Conservation (phyloP, 2,113 vertebrate species). For the Thalassarche chlororhynchos region DNA sequence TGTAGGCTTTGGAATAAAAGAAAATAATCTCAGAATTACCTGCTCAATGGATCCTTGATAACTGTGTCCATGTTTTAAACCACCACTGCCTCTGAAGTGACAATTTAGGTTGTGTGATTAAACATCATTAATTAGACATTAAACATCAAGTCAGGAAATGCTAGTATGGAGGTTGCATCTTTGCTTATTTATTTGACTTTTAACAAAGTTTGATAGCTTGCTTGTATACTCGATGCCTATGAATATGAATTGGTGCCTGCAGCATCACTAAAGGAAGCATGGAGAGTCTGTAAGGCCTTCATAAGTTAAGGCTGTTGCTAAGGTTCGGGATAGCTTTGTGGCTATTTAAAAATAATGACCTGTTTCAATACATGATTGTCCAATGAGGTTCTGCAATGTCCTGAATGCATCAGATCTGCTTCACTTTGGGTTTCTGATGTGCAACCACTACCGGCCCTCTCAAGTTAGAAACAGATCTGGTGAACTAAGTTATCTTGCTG, state of each 20-base stretch:
- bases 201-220: neutral
- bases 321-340: neutral
- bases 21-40: neutral
- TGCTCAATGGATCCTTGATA: neutral
- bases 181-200: neutral
- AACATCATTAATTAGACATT: neutral
- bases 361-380: neutral
- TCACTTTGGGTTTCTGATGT: neutral
- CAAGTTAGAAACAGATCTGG: neutral
- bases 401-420: neutral
- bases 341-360: neutral
- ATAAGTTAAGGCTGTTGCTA: neutral
- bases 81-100: neutral
- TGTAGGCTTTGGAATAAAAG: neutral
- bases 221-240: fast-evolving
- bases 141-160: neutral
- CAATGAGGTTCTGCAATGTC: neutral
- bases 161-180: neutral
- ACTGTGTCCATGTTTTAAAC: neutral
- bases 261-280: neutral
- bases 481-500: neutral
- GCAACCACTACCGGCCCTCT: neutral
- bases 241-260: neutral
- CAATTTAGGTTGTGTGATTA: neutral
- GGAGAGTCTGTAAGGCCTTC: neutral